phyloP scores from a whole-genome alignment of 2,113 vertebrate genomes.

The Cryptomyrus ogoouensis region DNA sequence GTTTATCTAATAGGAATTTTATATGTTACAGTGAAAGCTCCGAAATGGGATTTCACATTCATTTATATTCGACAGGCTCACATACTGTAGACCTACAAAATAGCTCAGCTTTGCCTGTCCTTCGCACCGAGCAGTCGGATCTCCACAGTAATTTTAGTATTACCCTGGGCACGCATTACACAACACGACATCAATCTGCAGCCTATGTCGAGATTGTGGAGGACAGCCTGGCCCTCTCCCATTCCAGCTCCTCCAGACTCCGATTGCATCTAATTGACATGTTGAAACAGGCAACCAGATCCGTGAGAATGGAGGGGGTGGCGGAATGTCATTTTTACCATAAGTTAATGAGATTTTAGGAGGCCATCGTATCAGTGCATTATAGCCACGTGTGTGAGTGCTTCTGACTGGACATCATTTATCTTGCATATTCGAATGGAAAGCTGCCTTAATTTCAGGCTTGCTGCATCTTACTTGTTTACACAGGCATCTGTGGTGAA shows the following conservation, averaged over 20 bases:
- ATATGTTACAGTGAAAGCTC: neutral
- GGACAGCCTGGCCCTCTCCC: neutral
- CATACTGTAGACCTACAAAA: neutral
- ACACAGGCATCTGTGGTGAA: neutral
- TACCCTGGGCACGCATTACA: conserved; percentile 17
- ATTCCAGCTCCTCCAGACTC: conserved; percentile 15
- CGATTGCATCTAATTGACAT: conserved; percentile 25
- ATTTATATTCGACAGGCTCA: neutral
- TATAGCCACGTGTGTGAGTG: neutral
- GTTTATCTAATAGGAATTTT: conserved; percentile 2
- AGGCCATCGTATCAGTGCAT: neutral
- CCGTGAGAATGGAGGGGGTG: neutral
- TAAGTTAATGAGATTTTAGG: conserved; percentile 28
- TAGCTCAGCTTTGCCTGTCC: neutral
- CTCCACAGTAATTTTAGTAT: conserved; percentile 7
- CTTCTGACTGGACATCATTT: neutral
- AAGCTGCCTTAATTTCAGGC: neutral
- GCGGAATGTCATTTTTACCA: conserved; percentile 30
- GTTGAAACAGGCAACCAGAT: conserved; percentile 20
- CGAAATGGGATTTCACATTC: neutral
- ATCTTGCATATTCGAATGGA: neutral
- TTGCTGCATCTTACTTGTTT: neutral
- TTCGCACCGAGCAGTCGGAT: neutral
- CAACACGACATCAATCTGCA: conserved; percentile 17
- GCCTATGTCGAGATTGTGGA: conserved; percentile 4